Evolutionary conservation across 2,113 vertebrate species (phyloP), one percentile per base, ranked within the genome.

Genomic region (Chaenogobius annularis): DNA sequence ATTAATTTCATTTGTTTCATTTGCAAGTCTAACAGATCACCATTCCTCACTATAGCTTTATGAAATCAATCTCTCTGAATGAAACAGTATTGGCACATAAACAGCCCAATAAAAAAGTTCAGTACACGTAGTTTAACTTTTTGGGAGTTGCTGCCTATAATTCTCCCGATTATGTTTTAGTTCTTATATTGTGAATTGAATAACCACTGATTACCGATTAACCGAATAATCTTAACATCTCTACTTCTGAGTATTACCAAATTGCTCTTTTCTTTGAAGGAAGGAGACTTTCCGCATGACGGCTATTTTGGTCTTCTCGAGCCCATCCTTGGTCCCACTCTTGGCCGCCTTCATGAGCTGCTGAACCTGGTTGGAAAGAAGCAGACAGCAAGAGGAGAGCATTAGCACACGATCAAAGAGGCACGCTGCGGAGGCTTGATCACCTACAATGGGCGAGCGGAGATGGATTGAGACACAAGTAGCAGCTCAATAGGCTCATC

Each of bases 331-430:
- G 9, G 97, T 98, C 67, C 96, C 96, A 0, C 95, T 98, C 62
- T 92, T 95, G 48, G 97, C 96, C 0, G 97, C 97, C 86, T 95
- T 96, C 97, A 99, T 98, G 82, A 99, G 90, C 89, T 98, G 96
- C 0, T 97, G 96, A 89, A 99, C 95, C 97, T 99, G 90, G 23
- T 56, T 47, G 65, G 67, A 22, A 63, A 22, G 68, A 37, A 71
- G 69, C 67, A 74, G 40, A 70, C 44, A 75, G 71, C 73, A 11
- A 81, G 17, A 66, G 50, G 79, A 69, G 23, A 52, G 63, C 66
- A 55, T 88, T 68, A 87, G 69, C 70, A 72, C 73, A 1, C 46
- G 48, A 70, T 79, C 70, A 72, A 66, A 59, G 69, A 40, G 82
- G 50, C 80, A 79, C 54, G 75, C 77, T 68, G 74, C 12, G 77